Conservation (phyloP, 2,888 invertebrate genomes). For the Drosophila tripunctata region DNA sequence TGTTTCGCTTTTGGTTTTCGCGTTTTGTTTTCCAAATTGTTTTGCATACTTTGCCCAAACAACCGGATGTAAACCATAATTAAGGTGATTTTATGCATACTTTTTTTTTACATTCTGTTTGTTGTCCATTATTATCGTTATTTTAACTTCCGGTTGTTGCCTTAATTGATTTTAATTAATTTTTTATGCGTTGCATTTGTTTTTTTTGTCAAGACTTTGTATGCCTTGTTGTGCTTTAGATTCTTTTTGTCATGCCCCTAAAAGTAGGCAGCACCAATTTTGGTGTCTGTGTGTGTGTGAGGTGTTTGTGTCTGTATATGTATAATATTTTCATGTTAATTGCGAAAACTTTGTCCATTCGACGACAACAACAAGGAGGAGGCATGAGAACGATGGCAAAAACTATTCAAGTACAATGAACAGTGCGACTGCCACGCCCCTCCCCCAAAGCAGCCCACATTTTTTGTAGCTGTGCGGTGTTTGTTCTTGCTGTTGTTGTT, state of each 20-base stretch:
- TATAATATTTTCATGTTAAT: slow-evolving; percentile 66
- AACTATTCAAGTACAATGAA: slow-evolving; percentile 66
- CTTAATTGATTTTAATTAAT: slow-evolving; percentile 77
- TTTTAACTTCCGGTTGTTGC: slow-evolving; percentile 44
- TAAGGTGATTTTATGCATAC: slow-evolving; percentile 77
- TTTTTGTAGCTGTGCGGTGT: slow-evolving; percentile 21
- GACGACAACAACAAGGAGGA: slow-evolving; percentile 11
- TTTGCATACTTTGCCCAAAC: slow-evolving; percentile 51
- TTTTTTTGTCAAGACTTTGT: too few relatives aligned
- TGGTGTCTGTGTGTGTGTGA: slow-evolving; percentile 1
- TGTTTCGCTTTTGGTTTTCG: slow-evolving; percentile 47
- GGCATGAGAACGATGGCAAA: slow-evolving; percentile 34
- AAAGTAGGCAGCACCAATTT: slow-evolving; percentile 37
- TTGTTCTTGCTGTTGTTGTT: slow-evolving; percentile 18
- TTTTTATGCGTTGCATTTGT: slow-evolving; percentile 56
- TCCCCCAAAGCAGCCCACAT: slow-evolving; percentile 29
- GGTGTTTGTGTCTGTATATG: slow-evolving; percentile 15
- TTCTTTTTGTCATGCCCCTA: slow-evolving; percentile 42
- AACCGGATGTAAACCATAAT: slow-evolving; percentile 67
- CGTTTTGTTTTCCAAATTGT: slow-evolving; percentile 45
- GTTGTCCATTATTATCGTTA: slow-evolving; percentile 47
- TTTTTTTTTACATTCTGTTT: slow-evolving; percentile 60
- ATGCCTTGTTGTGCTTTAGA: too few relatives aligned
- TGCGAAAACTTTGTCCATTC: slow-evolving; percentile 65
- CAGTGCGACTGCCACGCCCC: slow-evolving; percentile 48